These are phyloP conservation scores for Damaliscus lunatus DNA, from an alignment of 2,113 vertebrate species.

Conservation along the genomic window DNA sequence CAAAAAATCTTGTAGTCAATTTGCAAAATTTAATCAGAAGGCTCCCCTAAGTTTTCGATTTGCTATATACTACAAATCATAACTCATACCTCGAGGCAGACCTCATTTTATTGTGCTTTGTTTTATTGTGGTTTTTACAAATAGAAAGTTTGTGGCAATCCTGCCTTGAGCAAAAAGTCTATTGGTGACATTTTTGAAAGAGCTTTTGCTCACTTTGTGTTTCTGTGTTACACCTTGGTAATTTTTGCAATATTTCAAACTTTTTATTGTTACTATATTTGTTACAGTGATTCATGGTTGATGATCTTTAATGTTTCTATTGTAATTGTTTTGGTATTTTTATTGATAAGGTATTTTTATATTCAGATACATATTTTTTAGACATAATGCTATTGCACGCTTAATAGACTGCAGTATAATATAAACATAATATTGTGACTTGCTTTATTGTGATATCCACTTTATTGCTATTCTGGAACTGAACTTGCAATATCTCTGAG, in stretches of 20 bases:
- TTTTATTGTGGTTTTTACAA: neutral
- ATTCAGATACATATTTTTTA: neutral
- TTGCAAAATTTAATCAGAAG: neutral
- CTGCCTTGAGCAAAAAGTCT: neutral
- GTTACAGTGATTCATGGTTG: neutral
- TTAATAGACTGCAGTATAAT: neutral
- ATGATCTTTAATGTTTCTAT: neutral
- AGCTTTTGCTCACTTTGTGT: neutral
- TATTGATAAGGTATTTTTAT: neutral
- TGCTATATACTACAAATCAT: neutral
- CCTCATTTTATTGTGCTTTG: neutral
- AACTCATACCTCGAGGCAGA: neutral
- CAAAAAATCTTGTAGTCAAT: neutral
- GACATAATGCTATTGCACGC: neutral
- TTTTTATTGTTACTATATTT: neutral
- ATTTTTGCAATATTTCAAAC: neutral
- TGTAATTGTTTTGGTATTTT: neutral
- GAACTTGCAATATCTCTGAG: neutral
- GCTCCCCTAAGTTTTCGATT: neutral
- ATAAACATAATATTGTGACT: neutral
- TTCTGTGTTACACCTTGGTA: neutral
- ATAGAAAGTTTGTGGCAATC: neutral
- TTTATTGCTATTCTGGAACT: neutral
- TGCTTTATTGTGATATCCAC: neutral
- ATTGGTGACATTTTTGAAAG: neutral